Evolutionary conservation across 2,797 vertebrate species (phyloP).

Genomic region (Champsocephalus esox): DNA sequence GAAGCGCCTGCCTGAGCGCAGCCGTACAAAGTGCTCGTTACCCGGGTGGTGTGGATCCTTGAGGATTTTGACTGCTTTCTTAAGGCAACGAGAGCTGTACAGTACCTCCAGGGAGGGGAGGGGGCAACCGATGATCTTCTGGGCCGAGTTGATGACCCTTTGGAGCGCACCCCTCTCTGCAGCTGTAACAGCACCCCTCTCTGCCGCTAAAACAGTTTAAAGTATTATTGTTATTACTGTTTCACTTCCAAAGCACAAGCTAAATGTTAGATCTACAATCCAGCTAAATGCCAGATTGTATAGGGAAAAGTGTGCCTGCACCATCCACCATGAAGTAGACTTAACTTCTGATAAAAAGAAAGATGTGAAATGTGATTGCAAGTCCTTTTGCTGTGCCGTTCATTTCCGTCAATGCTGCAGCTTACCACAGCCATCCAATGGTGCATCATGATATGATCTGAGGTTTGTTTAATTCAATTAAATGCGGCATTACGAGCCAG

Average conservation of each 20-base stretch:
- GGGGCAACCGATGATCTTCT: no score
- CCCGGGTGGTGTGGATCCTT: no score
- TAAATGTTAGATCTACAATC: slow-evolving; percentile 35
- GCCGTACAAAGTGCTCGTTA: no score
- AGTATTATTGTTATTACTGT: slow-evolving; percentile 17
- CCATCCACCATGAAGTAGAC: slow-evolving; percentile 9
- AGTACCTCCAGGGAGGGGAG: no score
- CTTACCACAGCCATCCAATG: slow-evolving; percentile 16
- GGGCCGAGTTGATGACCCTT: no score
- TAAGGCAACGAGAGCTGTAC: no score
- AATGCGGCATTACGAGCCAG: slow-evolving; percentile 44
- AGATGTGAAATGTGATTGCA: slow-evolving; percentile 17
- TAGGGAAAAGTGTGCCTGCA: slow-evolving; percentile 23
- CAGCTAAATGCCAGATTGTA: slow-evolving; percentile 46
- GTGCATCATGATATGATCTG: slow-evolving; percentile 41
- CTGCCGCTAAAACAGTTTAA: not conserved
- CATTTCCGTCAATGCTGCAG: slow-evolving; percentile 12
- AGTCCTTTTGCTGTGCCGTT: slow-evolving; percentile 18
- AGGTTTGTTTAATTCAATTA: slow-evolving; percentile 62
- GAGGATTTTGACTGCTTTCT: no score
- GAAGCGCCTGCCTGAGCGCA: no score
- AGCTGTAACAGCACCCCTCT: no score
- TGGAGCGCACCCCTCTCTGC: no score
- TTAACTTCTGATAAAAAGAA: slow-evolving; percentile 47
- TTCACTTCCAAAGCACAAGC: slow-evolving; percentile 12